Percentiles rank a stretch among this genome's conserved stretches.
These are phyloP conservation scores for Aporrectodea caliginosa DNA, from an alignment of 1,140 invertebrate species.

Conservation along the genomic window DNA sequence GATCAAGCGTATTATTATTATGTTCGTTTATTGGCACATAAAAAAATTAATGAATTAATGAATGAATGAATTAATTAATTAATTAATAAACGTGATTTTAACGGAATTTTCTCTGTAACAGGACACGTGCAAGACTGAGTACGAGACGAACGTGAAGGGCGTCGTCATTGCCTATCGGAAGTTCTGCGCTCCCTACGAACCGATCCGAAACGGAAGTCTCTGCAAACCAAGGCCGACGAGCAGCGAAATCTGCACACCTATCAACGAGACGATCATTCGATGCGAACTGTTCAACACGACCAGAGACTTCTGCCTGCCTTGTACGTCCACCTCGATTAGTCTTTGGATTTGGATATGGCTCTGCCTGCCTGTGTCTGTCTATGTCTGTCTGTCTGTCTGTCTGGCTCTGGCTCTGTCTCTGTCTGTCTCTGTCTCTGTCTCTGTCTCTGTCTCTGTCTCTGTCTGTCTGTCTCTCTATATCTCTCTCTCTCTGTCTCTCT, in stretches of 20 bases:
- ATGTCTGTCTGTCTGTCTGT: too few species aligned
- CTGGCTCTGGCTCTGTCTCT: too few species aligned
- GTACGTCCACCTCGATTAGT: background rate
- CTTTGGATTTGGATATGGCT: too few species aligned
- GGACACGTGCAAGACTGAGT: background rate
- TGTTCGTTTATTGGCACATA: too few species aligned
- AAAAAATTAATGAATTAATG: too few species aligned
- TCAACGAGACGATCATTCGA: background rate
- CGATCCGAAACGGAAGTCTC: background rate
- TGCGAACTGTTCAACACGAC: background rate
- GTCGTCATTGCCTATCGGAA: background rate
- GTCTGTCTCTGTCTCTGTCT: too few species aligned
- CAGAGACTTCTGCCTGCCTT: background rate
- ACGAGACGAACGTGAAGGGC: background rate
- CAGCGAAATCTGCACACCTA: background rate
- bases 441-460: too few species aligned
- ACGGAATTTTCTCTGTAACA: background rate
- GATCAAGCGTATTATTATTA: background rate
- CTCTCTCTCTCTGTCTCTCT: too few species aligned
- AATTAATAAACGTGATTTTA: background rate
- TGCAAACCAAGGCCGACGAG: background rate
- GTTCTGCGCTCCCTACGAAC: background rate
- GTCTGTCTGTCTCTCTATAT: too few species aligned
- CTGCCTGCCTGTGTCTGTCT: too few species aligned
- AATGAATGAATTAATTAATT: background rate